These are phyloP conservation scores for Chitala chitala DNA, from an alignment of 2,113 vertebrate genomes.

Conservation along the genomic window DNA sequence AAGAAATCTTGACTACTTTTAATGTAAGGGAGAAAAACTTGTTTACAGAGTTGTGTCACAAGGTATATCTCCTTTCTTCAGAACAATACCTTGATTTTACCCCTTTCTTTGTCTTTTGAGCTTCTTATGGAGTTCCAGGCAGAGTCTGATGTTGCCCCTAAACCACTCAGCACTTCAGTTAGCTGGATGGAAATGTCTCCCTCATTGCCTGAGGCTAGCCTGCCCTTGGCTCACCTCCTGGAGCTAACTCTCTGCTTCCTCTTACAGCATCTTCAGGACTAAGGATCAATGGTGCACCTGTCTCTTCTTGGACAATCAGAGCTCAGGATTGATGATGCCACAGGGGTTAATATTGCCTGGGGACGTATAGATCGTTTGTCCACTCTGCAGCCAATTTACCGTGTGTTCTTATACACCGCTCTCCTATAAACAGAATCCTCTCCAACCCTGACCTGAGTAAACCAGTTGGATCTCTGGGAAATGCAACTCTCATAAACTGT, in stretches of 20 bases:
- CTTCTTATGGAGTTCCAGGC: not conserved
- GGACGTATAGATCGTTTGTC: not conserved
- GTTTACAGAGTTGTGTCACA: not conserved
- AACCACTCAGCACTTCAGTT: not conserved
- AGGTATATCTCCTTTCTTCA: not conserved
- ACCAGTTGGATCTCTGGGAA: not conserved
- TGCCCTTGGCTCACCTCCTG: not conserved
- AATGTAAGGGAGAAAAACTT: not conserved
- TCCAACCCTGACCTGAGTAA: not conserved
- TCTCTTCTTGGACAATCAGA: not conserved
- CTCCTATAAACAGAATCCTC: not conserved
- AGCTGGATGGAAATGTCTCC: not conserved
- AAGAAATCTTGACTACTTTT: not conserved
- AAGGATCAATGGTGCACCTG: not conserved
- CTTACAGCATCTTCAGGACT: not conserved
- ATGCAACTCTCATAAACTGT: not conserved
- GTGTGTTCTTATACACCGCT: not conserved
- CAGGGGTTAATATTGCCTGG: not conserved
- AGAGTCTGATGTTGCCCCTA: not conserved
- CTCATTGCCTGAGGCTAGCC: not conserved
- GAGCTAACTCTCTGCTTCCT: not conserved
- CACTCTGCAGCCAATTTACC: not conserved
- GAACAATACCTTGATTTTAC: too few species aligned
- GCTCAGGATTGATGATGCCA: not conserved
- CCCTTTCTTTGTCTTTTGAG: not conserved